Conservation (phyloP, 2,113 vertebrate genomes). For the Pedetes capensis region DNA sequence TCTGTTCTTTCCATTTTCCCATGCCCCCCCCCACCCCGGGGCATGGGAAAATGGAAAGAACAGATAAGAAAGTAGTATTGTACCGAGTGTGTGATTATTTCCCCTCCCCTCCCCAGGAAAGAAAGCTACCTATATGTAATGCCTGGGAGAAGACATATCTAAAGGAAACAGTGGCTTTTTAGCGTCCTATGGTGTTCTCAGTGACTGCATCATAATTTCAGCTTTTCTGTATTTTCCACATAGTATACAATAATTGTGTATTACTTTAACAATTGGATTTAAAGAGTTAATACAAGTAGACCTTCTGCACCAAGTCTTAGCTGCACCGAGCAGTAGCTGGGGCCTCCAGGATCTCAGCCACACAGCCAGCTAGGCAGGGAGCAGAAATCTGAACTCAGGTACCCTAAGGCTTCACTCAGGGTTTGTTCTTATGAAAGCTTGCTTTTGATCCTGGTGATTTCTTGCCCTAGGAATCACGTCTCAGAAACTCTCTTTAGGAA, state of each 20-base stretch:
- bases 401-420: neutral
- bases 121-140: rapidly evolving
- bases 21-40: too few relatives aligned
- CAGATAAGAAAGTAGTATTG: neutral
- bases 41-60: neutral
- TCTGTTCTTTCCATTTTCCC: neutral
- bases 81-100: neutral
- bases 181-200: too few relatives aligned
- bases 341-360: neutral
- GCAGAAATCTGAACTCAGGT: neutral
- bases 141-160: neutral
- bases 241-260: rapidly evolving
- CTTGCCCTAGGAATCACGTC: neutral
- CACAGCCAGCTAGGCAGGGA: too few relatives aligned
- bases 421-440: neutral
- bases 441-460: neutral
- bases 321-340: neutral
- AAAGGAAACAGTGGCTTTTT: rapidly evolving
- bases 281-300: neutral
- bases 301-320: neutral
- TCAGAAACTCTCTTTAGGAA: neutral
- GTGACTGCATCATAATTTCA: rapidly evolving
- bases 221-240: neutral
- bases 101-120: rapidly evolving
- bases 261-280: neutral